phyloP scores from a whole-genome alignment of 2,888 invertebrate species.

The Lycophotia porphyrea region DNA sequence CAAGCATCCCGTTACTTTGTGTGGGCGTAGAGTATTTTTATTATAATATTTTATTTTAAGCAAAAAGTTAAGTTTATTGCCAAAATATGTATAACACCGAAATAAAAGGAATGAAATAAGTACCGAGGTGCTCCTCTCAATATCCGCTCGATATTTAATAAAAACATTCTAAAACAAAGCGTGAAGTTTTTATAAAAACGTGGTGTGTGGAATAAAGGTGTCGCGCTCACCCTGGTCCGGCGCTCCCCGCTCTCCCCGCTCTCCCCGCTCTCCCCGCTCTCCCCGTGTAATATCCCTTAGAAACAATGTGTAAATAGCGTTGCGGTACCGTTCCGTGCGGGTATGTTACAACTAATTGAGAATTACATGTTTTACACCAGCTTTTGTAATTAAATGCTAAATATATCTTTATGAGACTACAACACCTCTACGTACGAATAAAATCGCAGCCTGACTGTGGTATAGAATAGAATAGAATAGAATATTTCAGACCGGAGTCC shows the following conservation, averaged over 20 bases:
- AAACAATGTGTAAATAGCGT: slow-evolving; percentile 16
- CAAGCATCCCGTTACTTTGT: too few relatives aligned
- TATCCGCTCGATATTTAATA: neutral
- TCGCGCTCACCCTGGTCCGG: neutral
- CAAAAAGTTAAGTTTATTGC: too few relatives aligned
- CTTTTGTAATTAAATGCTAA: slow-evolving; percentile 7
- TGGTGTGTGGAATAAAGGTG: too few relatives aligned
- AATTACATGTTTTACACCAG: slow-evolving; percentile 6
- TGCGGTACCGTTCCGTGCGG: neutral
- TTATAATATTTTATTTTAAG: neutral
- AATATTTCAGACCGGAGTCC: too few relatives aligned
- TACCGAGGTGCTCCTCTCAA: neutral
- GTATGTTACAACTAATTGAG: slow-evolving; percentile 2
- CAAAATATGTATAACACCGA: neutral
- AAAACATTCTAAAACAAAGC: slow-evolving; percentile 7
- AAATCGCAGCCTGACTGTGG: neutral
- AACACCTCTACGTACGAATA: neutral
- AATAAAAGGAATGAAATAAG: neutral
- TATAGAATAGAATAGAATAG: too few relatives aligned
- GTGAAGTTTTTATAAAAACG: slow-evolving; percentile 4
- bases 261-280: too few relatives aligned
- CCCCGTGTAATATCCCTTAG: neutral
- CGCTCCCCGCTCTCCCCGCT: neutral
- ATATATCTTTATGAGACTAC: neutral
- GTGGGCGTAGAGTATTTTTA: neutral